Conservation (phyloP, 2,113 vertebrate species). For the Ursus arctos region DNA sequence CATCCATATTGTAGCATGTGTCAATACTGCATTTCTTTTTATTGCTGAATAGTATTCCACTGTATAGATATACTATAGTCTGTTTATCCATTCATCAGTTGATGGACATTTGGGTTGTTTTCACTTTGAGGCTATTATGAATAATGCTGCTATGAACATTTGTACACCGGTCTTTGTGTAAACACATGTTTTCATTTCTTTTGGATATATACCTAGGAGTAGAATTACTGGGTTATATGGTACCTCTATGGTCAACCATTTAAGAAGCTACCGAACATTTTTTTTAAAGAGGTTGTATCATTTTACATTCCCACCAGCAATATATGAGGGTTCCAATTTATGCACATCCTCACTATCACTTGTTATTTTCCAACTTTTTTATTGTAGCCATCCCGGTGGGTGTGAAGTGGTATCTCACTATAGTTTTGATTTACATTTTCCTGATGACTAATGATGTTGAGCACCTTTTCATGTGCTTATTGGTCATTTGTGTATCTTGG, state of each 20-base stretch:
- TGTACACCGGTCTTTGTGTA: background rate
- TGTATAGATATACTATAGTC: background rate
- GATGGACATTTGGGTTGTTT: background rate
- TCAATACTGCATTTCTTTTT: conserved; percentile 22
- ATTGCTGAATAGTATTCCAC: conserved; percentile 2
- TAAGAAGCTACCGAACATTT: background rate
- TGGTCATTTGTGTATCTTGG: background rate
- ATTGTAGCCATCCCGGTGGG: background rate
- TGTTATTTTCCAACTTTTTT: background rate
- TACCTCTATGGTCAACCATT: background rate
- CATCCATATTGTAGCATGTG: background rate
- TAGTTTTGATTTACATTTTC: conserved; percentile 36
- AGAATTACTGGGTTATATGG: background rate
- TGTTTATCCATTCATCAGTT: background rate
- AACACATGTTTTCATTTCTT: conserved; percentile 28
- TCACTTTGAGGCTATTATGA: background rate
- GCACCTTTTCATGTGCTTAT: background rate
- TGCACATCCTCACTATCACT: background rate
- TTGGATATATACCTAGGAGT: background rate
- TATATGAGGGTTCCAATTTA: background rate
- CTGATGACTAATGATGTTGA: conserved; percentile 10
- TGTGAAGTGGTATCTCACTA: background rate
- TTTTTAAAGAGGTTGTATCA: background rate
- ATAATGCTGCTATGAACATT: conserved; percentile 31
- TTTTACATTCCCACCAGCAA: background rate